phyloP scores from a whole-genome alignment of 2,888 invertebrate species.

The Napeogenes inachia region DNA sequence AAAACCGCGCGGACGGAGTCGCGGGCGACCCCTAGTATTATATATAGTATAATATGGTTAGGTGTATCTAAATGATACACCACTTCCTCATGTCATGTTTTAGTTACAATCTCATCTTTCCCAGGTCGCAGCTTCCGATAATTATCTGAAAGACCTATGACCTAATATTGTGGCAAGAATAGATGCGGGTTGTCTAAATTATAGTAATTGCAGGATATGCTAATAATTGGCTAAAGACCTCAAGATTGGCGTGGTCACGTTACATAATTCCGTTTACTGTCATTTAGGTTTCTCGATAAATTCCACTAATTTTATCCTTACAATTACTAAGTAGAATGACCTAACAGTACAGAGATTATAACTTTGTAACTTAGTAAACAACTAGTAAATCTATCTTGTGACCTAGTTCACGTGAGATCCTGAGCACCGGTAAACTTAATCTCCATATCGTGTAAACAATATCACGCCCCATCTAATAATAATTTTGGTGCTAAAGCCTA shows the following conservation, averaged over 20 bases:
- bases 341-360: too few species aligned
- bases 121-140: background rate
- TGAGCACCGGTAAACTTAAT: too few species aligned
- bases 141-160: constrained; percentile 1
- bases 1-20: too few species aligned
- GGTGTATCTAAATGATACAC: too few species aligned
- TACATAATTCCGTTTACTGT: background rate
- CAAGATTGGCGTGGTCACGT: constrained; percentile 16
- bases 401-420: too few species aligned
- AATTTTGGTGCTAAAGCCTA: too few species aligned
- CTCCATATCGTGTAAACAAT: too few species aligned
- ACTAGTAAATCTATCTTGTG: background rate
- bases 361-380: background rate
- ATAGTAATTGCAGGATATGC: constrained; percentile 64
- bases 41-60: too few species aligned
- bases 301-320: background rate
- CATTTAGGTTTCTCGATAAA: background rate
- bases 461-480: too few species aligned
- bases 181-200: constrained; percentile 45
- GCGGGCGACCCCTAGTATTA: too few species aligned
- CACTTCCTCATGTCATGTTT: background rate
- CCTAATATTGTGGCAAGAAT: constrained; percentile 26
- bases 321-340: too few species aligned
- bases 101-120: background rate
- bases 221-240: constrained; percentile 65